Evolutionary conservation across 2,113 vertebrate species (phyloP).

Genomic region (Chroicocephalus ridibundus): DNA sequence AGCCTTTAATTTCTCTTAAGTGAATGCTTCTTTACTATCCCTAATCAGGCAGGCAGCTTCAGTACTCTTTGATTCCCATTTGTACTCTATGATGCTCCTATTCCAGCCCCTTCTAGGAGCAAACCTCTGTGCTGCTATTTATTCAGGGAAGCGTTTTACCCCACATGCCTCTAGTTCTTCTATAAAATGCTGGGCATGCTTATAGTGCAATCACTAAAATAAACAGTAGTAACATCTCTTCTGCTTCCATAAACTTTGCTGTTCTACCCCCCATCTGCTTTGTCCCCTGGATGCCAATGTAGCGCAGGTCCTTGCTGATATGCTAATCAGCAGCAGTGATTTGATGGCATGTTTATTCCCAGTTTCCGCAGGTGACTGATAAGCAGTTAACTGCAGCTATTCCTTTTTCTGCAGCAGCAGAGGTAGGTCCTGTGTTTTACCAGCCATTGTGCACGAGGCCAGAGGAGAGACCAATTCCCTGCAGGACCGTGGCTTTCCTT

Average conservation of each 20-base stretch:
- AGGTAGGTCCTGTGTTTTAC: neutral
- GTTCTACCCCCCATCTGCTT: neutral
- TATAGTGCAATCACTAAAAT: neutral
- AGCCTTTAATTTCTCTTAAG: neutral
- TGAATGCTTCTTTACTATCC: neutral
- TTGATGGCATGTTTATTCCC: conserved; percentile 4
- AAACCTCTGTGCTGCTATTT: neutral
- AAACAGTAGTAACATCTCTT: neutral
- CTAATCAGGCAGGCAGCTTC: neutral
- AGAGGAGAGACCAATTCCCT: neutral
- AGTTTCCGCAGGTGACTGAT: neutral
- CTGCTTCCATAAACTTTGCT: neutral
- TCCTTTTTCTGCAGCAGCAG: neutral
- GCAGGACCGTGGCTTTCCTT: neutral
- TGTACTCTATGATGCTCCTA: neutral
- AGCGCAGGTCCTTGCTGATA: neutral
- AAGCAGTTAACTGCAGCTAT: neutral
- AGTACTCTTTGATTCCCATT: neutral
- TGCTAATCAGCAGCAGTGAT: neutral
- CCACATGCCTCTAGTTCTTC: neutral
- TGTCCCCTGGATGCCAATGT: neutral
- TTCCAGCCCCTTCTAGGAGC: neutral
- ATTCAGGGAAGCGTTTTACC: neutral
- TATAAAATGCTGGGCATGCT: neutral
- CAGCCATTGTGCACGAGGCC: neutral